Base-by-base conservation (phyloP, 2,888 invertebrate species). In the Melolontha melolontha region DNA sequence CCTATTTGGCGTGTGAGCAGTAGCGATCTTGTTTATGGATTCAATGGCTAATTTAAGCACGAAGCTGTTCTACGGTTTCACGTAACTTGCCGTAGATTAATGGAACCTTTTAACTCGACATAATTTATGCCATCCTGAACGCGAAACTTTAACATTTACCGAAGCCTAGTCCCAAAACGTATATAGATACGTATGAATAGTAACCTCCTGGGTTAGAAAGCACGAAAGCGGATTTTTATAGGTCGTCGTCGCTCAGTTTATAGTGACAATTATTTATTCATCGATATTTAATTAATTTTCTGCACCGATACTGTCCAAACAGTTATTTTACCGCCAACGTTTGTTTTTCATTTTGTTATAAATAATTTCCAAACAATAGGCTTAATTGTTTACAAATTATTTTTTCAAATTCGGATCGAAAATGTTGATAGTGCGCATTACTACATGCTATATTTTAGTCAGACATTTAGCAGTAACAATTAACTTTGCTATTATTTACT, bases 11-110 rank as follows among this genome's bases (percentile, higher is more conserved):
- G 67, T 51, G 34, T 10, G n/a, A 47, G 54, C 51, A 59, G 54
- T 42, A 62, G 62, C 51, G 57, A 64, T 67, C 67, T 71, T 67
- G 69, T 71, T 71, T 71, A 71, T 71, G 59, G 69, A 67, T 69
- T 67, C 71, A 69, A 69, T 69, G 67, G 69, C 69, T 71, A 67
- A 71, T 69, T 71, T 71, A 71, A 71, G 71, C 67, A 67, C 65
- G 55, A 47, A 67, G 65, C 49, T 59, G 65, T 71, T 62, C 69
- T 63, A 52, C 63, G 67, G 62, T 65, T 65, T 52, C 69, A 69
- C 68, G 68, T 71, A 71, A 73, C 69, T 75, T 71, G 70, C 64
- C 63, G 68, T 68, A 72, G 74, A 75, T 75, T 75, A 75, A 75
- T 75, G 73, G 71, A 66, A 66, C 70, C 64, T 71, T 72, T 70